Evolutionary conservation across 2,113 vertebrate species (phyloP).

Genomic region (Callopanchax toddi): DNA sequence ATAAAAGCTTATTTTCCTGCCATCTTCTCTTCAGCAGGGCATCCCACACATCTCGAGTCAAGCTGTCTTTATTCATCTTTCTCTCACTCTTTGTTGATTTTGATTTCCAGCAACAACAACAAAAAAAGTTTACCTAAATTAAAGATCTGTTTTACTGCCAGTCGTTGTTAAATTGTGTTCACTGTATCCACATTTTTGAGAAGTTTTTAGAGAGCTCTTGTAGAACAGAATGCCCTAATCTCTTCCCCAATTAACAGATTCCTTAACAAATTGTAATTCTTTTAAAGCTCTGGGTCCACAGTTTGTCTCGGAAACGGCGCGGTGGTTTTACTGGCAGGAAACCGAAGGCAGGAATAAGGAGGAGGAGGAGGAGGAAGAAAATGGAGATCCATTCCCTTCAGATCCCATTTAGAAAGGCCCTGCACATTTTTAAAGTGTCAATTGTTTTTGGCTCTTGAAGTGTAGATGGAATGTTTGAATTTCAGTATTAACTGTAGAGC

Average conservation of each 20-base stretch:
- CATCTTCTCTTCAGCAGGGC: conserved; percentile 12
- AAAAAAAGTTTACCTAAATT: neutral
- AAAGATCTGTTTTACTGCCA: neutral
- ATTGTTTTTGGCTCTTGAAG: conserved; percentile 83
- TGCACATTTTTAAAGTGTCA: conserved; percentile 81
- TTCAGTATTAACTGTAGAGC: conserved; percentile 84
- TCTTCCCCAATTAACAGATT: conserved; percentile 16
- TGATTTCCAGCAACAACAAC: neutral
- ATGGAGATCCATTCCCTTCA: conserved; percentile 72
- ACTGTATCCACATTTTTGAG: neutral
- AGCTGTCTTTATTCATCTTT: neutral
- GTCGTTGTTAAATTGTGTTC: neutral
- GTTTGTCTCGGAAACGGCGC: conserved; percentile 38
- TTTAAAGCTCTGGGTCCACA: conserved; percentile 33
- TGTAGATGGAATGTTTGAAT: conserved; percentile 84
- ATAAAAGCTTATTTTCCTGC: too few relatives aligned
- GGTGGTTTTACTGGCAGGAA: conserved; percentile 29
- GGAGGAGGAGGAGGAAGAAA: conserved; percentile 49
- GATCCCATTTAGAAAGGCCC: conserved; percentile 79
- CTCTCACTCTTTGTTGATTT: neutral
- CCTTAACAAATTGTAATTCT: conserved; percentile 21
- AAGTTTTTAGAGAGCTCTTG: neutral
- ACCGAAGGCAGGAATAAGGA: conserved; percentile 18
- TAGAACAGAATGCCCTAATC: conserved; percentile 3
- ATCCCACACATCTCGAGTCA: neutral